phyloP scores from a whole-genome alignment of 2,797 vertebrate genomes.

The Poeciliopsis infans region DNA sequence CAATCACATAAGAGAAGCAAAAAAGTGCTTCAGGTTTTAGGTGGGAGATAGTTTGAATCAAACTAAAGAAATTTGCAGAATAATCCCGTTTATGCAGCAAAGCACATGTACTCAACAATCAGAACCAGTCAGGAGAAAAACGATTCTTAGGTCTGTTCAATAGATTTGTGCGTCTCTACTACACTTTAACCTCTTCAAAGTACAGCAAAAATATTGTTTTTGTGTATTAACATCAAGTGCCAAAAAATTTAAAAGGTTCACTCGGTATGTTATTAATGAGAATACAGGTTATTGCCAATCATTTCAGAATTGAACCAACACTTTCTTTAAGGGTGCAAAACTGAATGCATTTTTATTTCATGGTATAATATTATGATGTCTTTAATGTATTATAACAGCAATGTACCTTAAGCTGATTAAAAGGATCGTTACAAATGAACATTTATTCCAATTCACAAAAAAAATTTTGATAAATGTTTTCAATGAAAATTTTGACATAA shows the following conservation, averaged over 20 bases:
- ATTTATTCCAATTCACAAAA: no score
- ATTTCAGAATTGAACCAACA: no score
- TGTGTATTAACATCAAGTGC: background rate
- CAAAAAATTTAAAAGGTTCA: background rate
- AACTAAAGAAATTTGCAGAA: background rate
- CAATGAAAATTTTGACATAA: no score
- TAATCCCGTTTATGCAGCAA: background rate
- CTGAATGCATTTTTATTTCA: no score
- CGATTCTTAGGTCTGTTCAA: background rate
- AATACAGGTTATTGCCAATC: background rate
- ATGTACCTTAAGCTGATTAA: no score
- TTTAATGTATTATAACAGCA: no score
- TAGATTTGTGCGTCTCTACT: background rate
- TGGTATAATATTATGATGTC: no score
- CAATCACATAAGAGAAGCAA: background rate
- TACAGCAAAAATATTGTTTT: background rate
- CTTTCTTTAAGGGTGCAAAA: no score
- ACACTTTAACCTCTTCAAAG: background rate
- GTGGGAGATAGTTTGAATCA: background rate
- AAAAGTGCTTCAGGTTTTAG: background rate
- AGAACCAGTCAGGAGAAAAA: background rate
- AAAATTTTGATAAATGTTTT: no score
- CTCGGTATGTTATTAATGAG: background rate
- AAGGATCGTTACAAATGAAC: no score
- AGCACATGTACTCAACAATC: background rate